Evolutionary conservation across 2,797 vertebrate genomes (phyloP), one percentile per base, ranked within the genome.

Genomic region (Cossypha caffra): DNA sequence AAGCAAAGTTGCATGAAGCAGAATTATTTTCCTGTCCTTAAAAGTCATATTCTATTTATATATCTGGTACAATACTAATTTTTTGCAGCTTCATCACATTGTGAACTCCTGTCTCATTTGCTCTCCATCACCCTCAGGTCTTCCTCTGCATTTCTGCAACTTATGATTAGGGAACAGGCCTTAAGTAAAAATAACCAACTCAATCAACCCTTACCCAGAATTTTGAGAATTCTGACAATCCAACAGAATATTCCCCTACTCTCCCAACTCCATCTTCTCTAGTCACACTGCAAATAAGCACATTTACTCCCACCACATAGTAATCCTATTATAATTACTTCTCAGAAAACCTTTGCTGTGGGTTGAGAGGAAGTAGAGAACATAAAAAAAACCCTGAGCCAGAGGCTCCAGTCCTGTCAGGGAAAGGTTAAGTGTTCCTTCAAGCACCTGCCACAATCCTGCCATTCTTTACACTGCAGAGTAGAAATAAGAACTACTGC

Each of bases 101-200:
- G 69, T 84, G 80, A 94, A 86, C 43, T 86, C 74, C 61, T 87
- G 88, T 97, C 83, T 90, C 77, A 63, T 79, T 90, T 90, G 71
- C 25, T 96, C 42, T 93, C 55, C 67, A 54, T 90, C 92, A 94
- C 80, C 92, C 86, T 90, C 74, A 79, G 80, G 90, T 93, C 66
- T 68, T 94, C 40, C 66, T 86, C 77, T 57, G 63, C 42, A 58
- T 86, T 87, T 79, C 66, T 77, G 75, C 43, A 69, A 82, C 25
- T 93, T 54, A 31, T 8, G 52, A 91, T 88, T 83, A 88, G 38
- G 51, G 40, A 90, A 66, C 77, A 87, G 42, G 57, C 59, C 77
- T 84, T 71, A 76, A 90, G 92, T 87, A 92, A 96, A 96, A 96
- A 92, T 79, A 95, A 88, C 43, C n/a, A 58, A 86, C 17, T 78